Evolutionary conservation across 1,140 invertebrate genomes (phyloP).

Genomic region (Aphaenogaster rudis): DNA sequence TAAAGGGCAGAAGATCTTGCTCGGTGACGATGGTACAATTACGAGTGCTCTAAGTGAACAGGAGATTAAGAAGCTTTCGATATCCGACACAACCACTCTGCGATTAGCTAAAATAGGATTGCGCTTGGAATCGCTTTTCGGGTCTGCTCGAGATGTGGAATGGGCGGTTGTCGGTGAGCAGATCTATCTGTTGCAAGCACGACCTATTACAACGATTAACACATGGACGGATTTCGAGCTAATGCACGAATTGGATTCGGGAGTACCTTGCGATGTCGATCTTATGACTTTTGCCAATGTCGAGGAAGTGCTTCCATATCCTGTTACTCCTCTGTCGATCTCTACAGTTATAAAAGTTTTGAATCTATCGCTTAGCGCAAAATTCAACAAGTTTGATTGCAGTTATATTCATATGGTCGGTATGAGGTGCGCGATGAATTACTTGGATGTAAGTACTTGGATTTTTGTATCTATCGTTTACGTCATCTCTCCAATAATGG

Average conservation of each 20-base stretch:
- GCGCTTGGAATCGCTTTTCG: conserved; percentile 89
- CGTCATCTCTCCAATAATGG: conserved; percentile 2
- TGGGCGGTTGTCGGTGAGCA: conserved; percentile 89
- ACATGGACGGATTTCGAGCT: conserved; percentile 92
- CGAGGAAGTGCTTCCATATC: conserved; percentile 90
- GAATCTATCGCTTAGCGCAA: conserved; percentile 76
- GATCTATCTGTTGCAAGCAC: conserved; percentile 90
- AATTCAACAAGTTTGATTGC: neutral
- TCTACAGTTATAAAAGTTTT: conserved; percentile 80
- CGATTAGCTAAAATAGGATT: conserved; percentile 88
- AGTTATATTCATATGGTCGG: conserved; percentile 30
- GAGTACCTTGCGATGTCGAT: conserved; percentile 86
- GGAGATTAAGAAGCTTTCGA: conserved; percentile 85
- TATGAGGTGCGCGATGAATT: conserved; percentile 81
- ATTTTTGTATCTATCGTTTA: conserved; percentile 31
- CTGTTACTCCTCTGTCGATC: conserved; percentile 85
- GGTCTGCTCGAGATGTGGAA: conserved; percentile 92
- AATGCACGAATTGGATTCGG: conserved; percentile 91
- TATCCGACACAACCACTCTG: conserved; percentile 87
- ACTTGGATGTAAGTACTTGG: conserved; percentile 86
- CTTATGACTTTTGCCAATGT: conserved; percentile 88
- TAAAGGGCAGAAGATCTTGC: conserved; percentile 88
- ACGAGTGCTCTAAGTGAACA: conserved; percentile 79
- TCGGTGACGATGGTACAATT: conserved; percentile 81
- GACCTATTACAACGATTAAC: conserved; percentile 91